Base-by-base conservation (phyloP, 2,888 invertebrate genomes). In the Xestia ashworthii region DNA sequence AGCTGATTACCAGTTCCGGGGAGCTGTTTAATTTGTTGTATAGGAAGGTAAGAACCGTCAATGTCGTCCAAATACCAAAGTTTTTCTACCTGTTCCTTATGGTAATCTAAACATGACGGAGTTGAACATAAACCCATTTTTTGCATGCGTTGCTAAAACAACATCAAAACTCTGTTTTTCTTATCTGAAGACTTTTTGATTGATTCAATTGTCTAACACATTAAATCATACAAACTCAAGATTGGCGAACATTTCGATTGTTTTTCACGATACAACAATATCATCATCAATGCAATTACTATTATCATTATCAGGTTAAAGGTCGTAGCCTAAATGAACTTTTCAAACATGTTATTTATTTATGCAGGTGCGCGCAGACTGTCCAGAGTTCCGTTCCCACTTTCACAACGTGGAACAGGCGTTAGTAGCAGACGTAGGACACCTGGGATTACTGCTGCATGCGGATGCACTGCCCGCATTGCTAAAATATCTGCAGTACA, bases 371-470 rank as follows among this genome's bases (percentile, higher is more conserved):
- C 97, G 97, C 67, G 98, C 98, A 0, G 97, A 98, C 89, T 98
- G 98, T 92, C 98, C 98, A 0, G 98, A 99, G 92, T 98, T 98
- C 94, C 97, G 98, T 90, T 97, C 97, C 0, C 98, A 98, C 90
- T 99, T 98, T 92, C 98, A 98, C 92, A 98, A 97, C 89, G 98
- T 98, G 64, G 98, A 98, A 93, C 98, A 98, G 82, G 98, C 98
- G 0, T 92, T 98, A 71, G 98, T 98, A 64, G 95, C 98, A 0
- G 98, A 98, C 91, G 95, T 98, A 70, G 97, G 96, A 0, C 90
- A 91, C 8, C 67, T 95, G 8, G 95, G 97, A 65, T 89, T 98
- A n/a, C 95, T 98, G 55, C 97, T 98, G 71, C 98, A 98, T 91
- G 97, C 98, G 78, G 98, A 98, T 74, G 98, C 98, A 0, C 95